Conservation (phyloP, 2,797 vertebrate species). For the Lepidocolaptes lacrymiger region DNA sequence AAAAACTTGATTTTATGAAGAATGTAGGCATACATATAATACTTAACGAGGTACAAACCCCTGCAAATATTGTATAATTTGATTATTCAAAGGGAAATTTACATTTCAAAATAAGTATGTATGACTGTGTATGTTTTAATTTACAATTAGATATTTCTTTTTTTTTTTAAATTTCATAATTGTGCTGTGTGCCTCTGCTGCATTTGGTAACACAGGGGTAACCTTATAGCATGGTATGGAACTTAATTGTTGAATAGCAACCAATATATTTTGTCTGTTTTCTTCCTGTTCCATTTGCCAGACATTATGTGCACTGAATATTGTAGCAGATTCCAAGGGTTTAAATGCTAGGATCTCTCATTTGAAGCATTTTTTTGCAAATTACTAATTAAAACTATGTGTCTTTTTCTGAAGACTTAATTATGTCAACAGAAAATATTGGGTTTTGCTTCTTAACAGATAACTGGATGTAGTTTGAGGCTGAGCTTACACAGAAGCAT, state of each 20-base stretch:
- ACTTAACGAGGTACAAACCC: neutral
- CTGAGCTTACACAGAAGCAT: neutral
- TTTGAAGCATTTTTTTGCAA: neutral
- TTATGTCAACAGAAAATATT: neutral
- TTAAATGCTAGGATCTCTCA: neutral
- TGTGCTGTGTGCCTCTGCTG: neutral
- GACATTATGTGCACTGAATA: neutral
- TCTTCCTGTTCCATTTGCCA: neutral
- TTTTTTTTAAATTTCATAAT: neutral
- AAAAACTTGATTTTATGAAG: neutral
- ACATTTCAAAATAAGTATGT: neutral
- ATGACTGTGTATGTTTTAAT: neutral
- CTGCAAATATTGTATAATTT: neutral
- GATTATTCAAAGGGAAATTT: neutral
- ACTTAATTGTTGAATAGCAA: neutral
- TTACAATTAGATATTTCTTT: fast-evolving
- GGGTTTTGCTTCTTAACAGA: neutral
- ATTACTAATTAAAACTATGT: neutral
- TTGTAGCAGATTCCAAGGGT: neutral
- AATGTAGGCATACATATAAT: neutral
- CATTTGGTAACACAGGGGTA: neutral
- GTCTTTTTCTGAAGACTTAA: neutral
- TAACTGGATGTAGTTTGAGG: neutral
- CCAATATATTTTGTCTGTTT: neutral
- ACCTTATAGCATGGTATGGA: fast-evolving